Conservation (phyloP, 2,888 invertebrate species). For the Eretmocerus hayati region DNA sequence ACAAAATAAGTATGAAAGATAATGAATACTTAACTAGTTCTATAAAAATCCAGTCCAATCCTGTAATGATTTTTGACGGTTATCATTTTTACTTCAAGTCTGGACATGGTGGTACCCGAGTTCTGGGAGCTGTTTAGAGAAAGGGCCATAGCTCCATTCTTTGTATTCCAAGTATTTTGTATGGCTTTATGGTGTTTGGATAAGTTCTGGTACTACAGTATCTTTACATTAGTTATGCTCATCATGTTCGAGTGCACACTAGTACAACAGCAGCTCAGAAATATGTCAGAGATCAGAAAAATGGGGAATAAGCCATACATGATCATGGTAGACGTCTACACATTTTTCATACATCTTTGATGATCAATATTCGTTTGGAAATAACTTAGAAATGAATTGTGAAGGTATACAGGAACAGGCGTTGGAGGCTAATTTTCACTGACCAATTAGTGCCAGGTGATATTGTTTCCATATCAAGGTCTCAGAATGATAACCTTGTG, state of each 20-base stretch:
- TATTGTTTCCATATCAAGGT: conserved; percentile 86
- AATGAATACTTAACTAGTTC: conserved; percentile 3
- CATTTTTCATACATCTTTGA: conserved; percentile 1
- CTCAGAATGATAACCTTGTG: conserved; percentile 82
- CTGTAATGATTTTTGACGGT: too few relatives aligned
- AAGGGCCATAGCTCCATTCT: conserved; percentile 97
- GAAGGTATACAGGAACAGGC: conserved; percentile 80
- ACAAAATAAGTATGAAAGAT: conserved; percentile 81
- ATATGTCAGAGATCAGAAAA: conserved; percentile 97
- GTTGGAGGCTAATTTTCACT: conserved; percentile 80
- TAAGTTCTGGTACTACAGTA: conserved; percentile 96
- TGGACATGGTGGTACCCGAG: conserved; percentile 85
- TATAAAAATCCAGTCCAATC: not conserved
- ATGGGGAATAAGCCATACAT: conserved; percentile 98
- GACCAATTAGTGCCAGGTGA: conserved; percentile 93
- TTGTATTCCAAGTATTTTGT: conserved; percentile 99
- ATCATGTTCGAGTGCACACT: conserved; percentile 95
- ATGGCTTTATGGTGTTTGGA: conserved; percentile 98
- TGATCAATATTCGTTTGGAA: not conserved
- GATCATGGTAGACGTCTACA: conserved; percentile 59
- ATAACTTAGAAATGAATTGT: too few relatives aligned
- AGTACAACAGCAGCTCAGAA: conserved; percentile 94
- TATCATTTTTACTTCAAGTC: conserved; percentile 43
- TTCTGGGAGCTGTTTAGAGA: conserved; percentile 96
- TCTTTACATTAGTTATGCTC: conserved; percentile 93